Percentiles rank a stretch among this genome's conserved stretches.
phyloP scores from a whole-genome alignment of 2,113 vertebrate genomes.

The Chaetodon auriga region DNA sequence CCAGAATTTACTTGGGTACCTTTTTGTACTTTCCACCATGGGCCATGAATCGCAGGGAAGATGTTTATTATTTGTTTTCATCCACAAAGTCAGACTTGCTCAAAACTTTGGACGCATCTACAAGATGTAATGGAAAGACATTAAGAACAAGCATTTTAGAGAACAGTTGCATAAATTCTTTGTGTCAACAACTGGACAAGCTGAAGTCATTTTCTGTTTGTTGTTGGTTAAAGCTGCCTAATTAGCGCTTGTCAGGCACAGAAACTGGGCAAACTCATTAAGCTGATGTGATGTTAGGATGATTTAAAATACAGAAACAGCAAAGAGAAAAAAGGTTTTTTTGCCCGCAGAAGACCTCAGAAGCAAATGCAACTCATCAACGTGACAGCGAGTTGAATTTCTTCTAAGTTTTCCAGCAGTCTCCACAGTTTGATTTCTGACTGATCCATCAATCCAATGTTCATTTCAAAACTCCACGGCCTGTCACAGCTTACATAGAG shows the following conservation, averaged over 20 bases:
- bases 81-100: neutral
- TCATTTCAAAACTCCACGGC: neutral
- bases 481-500: neutral
- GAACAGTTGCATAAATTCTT: neutral
- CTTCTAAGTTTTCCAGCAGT: neutral
- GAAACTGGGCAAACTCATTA: neutral
- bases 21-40: neutral
- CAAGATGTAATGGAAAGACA: neutral
- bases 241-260: constrained; percentile 23
- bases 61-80: neutral
- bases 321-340: neutral
- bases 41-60: neutral
- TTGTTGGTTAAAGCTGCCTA: constrained; percentile 24
- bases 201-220: constrained; percentile 12
- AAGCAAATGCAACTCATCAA: neutral
- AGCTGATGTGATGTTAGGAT: neutral
- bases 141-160: constrained; percentile 9
- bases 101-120: constrained; percentile 4
- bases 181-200: neutral
- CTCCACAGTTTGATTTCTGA: neutral
- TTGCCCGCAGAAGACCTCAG: neutral
- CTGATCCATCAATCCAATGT: neutral
- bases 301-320: constrained; percentile 9
- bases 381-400: neutral
- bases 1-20: neutral